Evolutionary conservation across 2,797 vertebrate species (phyloP), one percentile per base, ranked within the genome.

Genomic region (Syngnathus rostellatus): DNA sequence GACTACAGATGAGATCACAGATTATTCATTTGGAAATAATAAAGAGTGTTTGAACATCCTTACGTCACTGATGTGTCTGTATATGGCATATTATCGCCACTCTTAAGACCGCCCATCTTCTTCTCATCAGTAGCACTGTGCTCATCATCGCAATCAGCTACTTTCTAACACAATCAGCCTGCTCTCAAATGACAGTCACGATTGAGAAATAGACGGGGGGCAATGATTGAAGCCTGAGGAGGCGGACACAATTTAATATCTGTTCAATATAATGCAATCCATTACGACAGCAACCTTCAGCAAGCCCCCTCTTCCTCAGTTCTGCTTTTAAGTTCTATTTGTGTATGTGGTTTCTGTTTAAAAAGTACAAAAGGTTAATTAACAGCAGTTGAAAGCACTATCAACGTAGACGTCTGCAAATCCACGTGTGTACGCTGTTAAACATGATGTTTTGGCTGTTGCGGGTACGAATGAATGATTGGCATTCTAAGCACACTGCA

Each of bases 121-220:
- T 75, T 72, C 66, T 82, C 81, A 65, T 77, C 70, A 60, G 69
- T 66, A 71, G 74, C 76, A 72, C 76, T 80, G 72, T 40, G 68
- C 80, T 86, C 78, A 84, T 85, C 83, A 84, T 73, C 0, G 62
- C 79, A 86, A 87, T 87, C 80, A 86, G 71, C 71, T 77, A 1
- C 76, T 72, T 77, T 78, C 78, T 74, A 65, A 85, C 75, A 83
- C 81, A 87, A 85, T 87, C 86, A 74, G 67, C 58, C 75, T 46
- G 73, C 81, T 84, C 82, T 79, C 75, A 85, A 73, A 87, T 86
- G 81, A 79, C 76, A 68, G 67, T 50, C 68, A 63, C 77, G 80
- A 83, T 84, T 78, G 78, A 81, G 79, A 75, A 68, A 63, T 77
- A 38, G 37, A 74, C 16, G 41, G 45, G 39, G 74, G 69, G 66